Evolutionary conservation across 2,113 vertebrate species (phyloP).

Genomic region (Corvus hawaiiensis): DNA sequence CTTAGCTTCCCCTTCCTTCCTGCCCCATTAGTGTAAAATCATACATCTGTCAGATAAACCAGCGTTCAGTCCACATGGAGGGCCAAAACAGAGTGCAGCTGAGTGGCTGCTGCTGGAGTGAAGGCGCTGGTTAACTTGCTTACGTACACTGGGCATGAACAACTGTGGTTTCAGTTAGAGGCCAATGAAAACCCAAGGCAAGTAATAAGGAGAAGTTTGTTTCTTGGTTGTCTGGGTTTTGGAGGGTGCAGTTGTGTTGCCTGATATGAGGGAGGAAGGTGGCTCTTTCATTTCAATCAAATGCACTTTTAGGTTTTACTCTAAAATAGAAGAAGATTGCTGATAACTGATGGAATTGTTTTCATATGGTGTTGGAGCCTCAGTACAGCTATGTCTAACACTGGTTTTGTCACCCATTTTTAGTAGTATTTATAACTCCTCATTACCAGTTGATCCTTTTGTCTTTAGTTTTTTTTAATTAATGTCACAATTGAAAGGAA

Average conservation of each 20-base stretch:
- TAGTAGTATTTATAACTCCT: background rate
- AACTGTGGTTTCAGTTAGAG: background rate
- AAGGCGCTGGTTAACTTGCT: background rate
- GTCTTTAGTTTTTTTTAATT: conserved; percentile 4
- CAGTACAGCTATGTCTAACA: background rate
- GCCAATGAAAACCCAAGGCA: background rate
- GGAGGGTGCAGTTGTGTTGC: background rate
- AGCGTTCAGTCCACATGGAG: background rate
- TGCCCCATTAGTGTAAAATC: background rate
- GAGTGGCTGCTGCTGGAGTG: background rate
- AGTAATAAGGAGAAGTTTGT: background rate
- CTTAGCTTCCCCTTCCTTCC: background rate
- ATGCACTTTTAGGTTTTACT: background rate
- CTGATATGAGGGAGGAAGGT: background rate
- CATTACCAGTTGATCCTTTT: background rate
- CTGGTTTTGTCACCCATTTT: background rate
- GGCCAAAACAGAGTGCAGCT: background rate
- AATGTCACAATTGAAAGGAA: background rate
- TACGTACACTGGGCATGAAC: background rate
- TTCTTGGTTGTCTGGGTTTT: background rate
- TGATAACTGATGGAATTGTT: background rate
- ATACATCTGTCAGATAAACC: background rate
- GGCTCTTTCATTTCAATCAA: background rate
- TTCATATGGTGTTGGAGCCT: background rate
- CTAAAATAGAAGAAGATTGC: background rate